phyloP scores from a whole-genome alignment of 2,113 vertebrate species.

The Oreochromis niloticus region DNA sequence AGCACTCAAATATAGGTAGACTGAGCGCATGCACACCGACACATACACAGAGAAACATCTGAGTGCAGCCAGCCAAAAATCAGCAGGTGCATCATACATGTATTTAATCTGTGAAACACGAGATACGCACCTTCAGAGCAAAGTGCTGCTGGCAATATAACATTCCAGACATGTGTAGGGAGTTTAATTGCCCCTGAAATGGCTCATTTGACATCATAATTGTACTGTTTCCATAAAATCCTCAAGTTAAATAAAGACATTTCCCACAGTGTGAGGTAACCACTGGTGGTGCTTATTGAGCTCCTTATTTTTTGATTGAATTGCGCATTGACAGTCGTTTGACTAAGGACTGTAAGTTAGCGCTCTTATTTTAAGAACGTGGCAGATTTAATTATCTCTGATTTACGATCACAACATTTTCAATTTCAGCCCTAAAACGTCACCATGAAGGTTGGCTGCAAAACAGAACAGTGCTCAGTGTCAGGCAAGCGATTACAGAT shows the following conservation, averaged over 20 bases:
- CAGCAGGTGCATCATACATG: background rate
- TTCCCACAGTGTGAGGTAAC: background rate
- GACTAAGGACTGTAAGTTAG: too few species aligned
- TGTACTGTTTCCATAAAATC: slow-evolving; percentile 1
- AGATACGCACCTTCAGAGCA: background rate
- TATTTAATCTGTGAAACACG: background rate
- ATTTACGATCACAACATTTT: background rate
- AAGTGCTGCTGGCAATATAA: background rate
- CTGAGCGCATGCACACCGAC: background rate
- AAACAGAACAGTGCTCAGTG: background rate
- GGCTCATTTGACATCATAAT: slow-evolving; percentile 18
- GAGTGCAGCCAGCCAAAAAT: background rate
- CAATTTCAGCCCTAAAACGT: background rate
- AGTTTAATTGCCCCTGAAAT: background rate
- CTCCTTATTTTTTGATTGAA: background rate
- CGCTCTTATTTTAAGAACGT: background rate
- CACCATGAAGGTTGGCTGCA: background rate
- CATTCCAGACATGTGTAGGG: background rate
- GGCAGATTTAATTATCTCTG: background rate
- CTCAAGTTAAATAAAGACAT: background rate
- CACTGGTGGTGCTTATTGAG: background rate
- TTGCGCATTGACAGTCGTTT: background rate
- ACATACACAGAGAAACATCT: background rate
- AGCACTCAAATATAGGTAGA: slow-evolving; percentile 6
- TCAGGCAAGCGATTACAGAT: background rate